Evolutionary conservation across 2,113 vertebrate species (phyloP).

Genomic region (Peromyscus polionotus): DNA sequence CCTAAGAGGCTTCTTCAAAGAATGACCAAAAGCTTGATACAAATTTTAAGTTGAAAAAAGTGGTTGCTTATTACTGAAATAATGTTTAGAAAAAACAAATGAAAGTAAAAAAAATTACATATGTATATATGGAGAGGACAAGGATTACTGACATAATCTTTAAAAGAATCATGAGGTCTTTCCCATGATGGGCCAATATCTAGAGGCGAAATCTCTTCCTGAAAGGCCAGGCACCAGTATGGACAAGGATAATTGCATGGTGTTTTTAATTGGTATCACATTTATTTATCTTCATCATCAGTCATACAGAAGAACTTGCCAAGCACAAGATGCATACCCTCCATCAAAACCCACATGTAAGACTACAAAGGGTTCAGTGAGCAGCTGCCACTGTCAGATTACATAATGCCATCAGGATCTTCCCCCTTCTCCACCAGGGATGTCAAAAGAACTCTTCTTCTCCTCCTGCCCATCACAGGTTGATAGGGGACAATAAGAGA

Average conservation of each 20-base stretch:
- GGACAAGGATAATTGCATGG: not conserved
- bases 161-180: not conserved
- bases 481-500: not conserved
- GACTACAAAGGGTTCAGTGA: not conserved
- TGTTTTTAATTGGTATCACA: constrained; percentile 63
- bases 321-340: not conserved
- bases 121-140: not conserved
- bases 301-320: constrained; percentile 39
- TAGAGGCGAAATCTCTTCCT: not conserved
- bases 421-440: not conserved
- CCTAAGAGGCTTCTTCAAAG: not conserved
- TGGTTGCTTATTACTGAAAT: not conserved
- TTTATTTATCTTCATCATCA: constrained; percentile 51
- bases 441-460: not conserved
- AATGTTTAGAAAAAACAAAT: not conserved
- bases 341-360: not conserved
- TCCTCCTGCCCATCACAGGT: not conserved
- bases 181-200: not conserved
- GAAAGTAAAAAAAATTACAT: not conserved
- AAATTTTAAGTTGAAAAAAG: not conserved
- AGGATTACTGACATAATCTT: not conserved
- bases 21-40: not conserved
- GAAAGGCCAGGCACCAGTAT: not conserved
- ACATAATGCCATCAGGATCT: not conserved
- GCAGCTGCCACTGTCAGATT: constrained; percentile 26